Evolutionary conservation across 2,888 invertebrate species (phyloP), one percentile per base, ranked within the genome.

Genomic region (Microctonus hyperodae): DNA sequence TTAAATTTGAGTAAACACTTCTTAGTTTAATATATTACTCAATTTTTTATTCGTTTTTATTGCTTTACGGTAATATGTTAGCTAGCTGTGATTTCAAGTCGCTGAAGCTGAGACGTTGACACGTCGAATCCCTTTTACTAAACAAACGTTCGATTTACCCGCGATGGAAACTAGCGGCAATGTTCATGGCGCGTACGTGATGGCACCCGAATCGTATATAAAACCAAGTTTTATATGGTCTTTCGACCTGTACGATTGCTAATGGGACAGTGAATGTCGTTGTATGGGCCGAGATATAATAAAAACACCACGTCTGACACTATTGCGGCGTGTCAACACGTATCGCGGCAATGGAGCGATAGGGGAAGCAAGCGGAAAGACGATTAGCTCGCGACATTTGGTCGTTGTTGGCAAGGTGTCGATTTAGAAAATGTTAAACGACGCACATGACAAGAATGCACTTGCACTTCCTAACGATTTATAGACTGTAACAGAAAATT

Each of bases 121-220:
- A 55, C 22, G 23, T 28, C 20, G 48, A 62, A 33, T 33, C 61
- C 61, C 48, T 53, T 53, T 44, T 44, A 33, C 62, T 65, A 69
- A 68, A 23, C 65, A 70, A 71, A 67, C 69, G 67, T 55, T 65
- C 50, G 23, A 68, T 65, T 64, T 7, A 44, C 73, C 76, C 73
- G 70, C 68, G 76, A 79, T 76, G 78, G 79, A 78, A 80, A 79
- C 77, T 74, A 73, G 78, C 72, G 75, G 72, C 44, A 44, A 68
- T 72, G 64, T 64, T 23, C 70, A 63, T 72, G 71, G 74, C 74
- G 75, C 73, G 77, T 76, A 79, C 79, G 79, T 79, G 79, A 79
- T 71, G 77, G 78, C 78, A 78, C 75, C 78, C 79, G 67, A 79
- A 80, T 77, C 76, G 74, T 66, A 44, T 44, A 44, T 44, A 72